Conservation (phyloP, 2,888 invertebrate species). For the Pachydiplax longipennis region DNA sequence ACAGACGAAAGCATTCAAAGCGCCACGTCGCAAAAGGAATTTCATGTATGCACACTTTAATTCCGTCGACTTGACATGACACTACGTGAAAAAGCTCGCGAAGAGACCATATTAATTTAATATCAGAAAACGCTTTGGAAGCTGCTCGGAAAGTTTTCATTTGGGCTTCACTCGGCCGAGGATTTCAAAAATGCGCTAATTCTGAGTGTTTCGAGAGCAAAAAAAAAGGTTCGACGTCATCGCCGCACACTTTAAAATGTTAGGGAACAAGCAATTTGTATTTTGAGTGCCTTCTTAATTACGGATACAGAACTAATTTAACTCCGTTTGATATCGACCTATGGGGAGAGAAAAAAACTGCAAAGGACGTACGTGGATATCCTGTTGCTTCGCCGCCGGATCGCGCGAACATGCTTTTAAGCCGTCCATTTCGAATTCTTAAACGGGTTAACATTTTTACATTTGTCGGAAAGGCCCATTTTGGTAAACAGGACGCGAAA, state of each 20-base stretch:
- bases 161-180: too few relatives aligned
- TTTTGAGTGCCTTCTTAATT: neutral
- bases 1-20: too few relatives aligned
- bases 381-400: neutral
- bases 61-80: too few relatives aligned
- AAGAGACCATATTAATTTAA: too few relatives aligned
- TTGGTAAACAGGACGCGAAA: neutral
- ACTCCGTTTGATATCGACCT: neutral
- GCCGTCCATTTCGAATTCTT: neutral
- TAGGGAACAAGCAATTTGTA: neutral
- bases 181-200: too few relatives aligned
- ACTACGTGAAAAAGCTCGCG: too few relatives aligned
- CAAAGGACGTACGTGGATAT: neutral
- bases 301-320: neutral
- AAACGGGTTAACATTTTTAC: neutral
- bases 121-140: too few relatives aligned
- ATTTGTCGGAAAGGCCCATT: neutral
- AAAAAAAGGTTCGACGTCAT: too few relatives aligned
- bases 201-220: too few relatives aligned
- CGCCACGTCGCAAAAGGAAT: too few relatives aligned
- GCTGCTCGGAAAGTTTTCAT: too few relatives aligned
- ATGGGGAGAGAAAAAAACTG: neutral
- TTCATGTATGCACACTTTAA: too few relatives aligned
- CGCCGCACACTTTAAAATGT: neutral
- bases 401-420: neutral